Conservation (phyloP, 2,888 invertebrate genomes). For the Andrena dorsata region DNA sequence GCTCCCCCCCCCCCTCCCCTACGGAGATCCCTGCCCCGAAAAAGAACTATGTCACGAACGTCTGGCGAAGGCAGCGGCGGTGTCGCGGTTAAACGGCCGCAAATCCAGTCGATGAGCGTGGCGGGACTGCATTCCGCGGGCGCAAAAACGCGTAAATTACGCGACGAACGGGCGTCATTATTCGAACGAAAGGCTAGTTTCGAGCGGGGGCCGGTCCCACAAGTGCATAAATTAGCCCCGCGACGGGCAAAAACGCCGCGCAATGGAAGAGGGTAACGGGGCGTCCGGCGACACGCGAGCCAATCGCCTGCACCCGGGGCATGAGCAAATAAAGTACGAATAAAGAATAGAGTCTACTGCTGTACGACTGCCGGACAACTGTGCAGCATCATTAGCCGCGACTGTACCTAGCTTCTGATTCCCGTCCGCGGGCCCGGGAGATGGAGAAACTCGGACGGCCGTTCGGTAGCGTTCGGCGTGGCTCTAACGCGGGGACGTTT, state of each 20-base stretch:
- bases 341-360: constrained; percentile 59
- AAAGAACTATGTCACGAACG: constrained; percentile 45
- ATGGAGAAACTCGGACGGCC: not conserved
- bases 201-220: constrained; percentile 16
- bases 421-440: constrained; percentile 18
- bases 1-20: not conserved
- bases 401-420: constrained; percentile 54
- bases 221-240: constrained; percentile 57
- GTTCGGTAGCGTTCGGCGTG: not conserved
- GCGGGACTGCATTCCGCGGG: constrained; percentile 28
- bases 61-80: not conserved
- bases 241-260: constrained; percentile 50
- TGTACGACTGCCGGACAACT: constrained; percentile 46
- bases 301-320: constrained; percentile 49
- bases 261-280: constrained; percentile 46
- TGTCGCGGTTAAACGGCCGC: constrained; percentile 18
- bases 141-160: constrained; percentile 49
- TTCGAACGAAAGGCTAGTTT: constrained; percentile 39
- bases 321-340: constrained; percentile 49
- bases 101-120: constrained; percentile 30
- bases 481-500: constrained; percentile 8
- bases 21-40: no score
- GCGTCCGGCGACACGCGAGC: constrained; percentile 52
- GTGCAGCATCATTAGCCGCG: constrained; percentile 63
- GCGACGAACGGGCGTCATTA: constrained; percentile 46